phyloP scores from a whole-genome alignment of 2,113 vertebrate species.

The Tachycineta bicolor region DNA sequence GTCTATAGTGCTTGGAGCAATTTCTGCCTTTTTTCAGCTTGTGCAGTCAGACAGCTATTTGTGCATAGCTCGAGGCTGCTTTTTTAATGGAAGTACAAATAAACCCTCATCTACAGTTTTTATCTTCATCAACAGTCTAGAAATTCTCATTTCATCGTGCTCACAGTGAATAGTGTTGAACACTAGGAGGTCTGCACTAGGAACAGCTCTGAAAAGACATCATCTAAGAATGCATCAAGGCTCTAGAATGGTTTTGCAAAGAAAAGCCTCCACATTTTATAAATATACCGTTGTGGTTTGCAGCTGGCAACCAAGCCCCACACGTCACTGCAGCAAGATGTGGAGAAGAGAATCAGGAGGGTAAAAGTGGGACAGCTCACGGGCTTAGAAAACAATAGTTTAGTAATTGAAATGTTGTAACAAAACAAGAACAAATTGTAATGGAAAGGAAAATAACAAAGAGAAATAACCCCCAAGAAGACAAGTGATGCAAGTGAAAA shows the following conservation, averaged over 20 bases:
- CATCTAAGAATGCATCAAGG: background rate
- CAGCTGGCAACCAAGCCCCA: background rate
- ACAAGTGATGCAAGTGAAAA: background rate
- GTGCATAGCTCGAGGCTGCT: background rate
- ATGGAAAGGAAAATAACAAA: background rate
- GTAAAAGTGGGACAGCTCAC: background rate
- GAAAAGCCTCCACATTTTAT: background rate
- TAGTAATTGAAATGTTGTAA: background rate
- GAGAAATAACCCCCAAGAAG: background rate
- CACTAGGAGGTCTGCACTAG: conserved; percentile 11
- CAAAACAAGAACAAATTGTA: background rate
- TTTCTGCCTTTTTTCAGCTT: background rate
- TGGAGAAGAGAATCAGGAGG: background rate
- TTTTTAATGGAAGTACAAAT: background rate
- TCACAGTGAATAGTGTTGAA: background rate
- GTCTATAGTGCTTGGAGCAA: background rate
- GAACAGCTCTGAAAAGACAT: background rate
- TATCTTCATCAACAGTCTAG: background rate
- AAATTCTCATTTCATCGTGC: background rate
- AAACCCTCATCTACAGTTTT: conserved; percentile 5
- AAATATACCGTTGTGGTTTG: background rate
- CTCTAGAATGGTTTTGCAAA: background rate
- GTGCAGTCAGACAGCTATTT: conserved; percentile 7
- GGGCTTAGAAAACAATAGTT: background rate
- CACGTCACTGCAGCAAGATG: background rate